Conservation (phyloP, 2,797 vertebrate genomes). For the Trachops cirrhosus region DNA sequence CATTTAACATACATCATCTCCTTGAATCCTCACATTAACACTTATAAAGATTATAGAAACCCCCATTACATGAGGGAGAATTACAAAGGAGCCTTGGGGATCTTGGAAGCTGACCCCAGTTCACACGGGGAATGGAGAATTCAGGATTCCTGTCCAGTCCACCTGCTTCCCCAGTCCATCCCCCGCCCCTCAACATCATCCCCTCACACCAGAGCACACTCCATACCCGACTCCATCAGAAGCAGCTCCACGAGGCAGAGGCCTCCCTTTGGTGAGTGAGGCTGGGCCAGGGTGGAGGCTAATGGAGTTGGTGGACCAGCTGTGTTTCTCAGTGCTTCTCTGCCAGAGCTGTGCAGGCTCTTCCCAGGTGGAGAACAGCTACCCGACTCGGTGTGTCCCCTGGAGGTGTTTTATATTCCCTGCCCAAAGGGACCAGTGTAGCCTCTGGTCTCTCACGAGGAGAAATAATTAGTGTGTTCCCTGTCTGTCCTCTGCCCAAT, state of each 20-base stretch:
- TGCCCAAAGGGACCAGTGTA: neutral
- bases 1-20: neutral
- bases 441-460: neutral
- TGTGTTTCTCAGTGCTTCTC: neutral
- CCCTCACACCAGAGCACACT: neutral
- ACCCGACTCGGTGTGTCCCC: neutral
- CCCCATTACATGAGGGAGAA: neutral
- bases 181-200: fast-evolving
- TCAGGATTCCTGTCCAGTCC: neutral
- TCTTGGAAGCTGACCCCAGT: neutral
- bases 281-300: neutral
- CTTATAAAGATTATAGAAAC: neutral
- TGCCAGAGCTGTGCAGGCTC: neutral
- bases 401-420: neutral
- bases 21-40: neutral
- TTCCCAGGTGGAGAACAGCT: neutral
- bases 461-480: constrained; percentile 28
- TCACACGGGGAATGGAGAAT: neutral
- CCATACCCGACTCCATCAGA: neutral
- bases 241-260: fast-evolving
- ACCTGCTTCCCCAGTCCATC: neutral
- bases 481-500: neutral
- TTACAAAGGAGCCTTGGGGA: neutral
- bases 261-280: neutral
- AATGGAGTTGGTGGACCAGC: neutral